Conservation (phyloP, 1,140 invertebrate genomes). For the Aethina tumida region DNA sequence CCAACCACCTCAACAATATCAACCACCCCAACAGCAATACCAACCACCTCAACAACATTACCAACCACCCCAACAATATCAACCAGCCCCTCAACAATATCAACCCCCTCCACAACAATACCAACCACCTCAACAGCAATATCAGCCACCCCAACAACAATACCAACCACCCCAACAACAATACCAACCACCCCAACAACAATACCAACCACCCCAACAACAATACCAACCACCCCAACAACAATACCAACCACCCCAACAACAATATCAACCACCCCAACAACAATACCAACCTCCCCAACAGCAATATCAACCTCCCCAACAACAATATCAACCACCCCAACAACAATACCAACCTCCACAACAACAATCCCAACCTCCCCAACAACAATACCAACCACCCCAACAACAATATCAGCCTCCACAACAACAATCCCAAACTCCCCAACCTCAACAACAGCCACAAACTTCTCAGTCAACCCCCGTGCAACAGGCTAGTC, state of each 20-base stretch:
- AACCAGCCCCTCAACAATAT: no score
- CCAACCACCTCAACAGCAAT: slow-evolving; percentile 12
- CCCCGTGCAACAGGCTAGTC: slow-evolving; percentile 34
- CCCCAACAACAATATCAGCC: slow-evolving; percentile 17
- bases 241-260: slow-evolving; percentile 22
- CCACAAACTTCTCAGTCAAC: slow-evolving; percentile 34
- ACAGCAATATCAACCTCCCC: slow-evolving; percentile 21
- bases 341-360: slow-evolving; percentile 27
- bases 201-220: slow-evolving; percentile 29
- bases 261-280: slow-evolving; percentile 30
- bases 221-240: slow-evolving; percentile 25
- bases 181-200: slow-evolving; percentile 26
- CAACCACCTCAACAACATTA: slow-evolving; percentile 15
- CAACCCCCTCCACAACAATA: slow-evolving; percentile 10
- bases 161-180: slow-evolving; percentile 32
- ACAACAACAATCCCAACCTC: slow-evolving; percentile 10
- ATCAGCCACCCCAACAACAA: slow-evolving; percentile 26
- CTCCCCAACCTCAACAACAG: slow-evolving; percentile 31
- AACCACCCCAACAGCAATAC: slow-evolving; percentile 27
- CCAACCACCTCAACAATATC: slow-evolving; percentile 27
- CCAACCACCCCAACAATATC: slow-evolving; percentile 13
- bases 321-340: slow-evolving; percentile 25
- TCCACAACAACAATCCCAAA: slow-evolving; percentile 14
- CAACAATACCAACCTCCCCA: slow-evolving; percentile 31
- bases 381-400: slow-evolving; percentile 12